Evolutionary conservation across 1,140 invertebrate species (phyloP), one percentile per base, ranked within the genome.

Genomic region (Calephelis virginiensis): DNA sequence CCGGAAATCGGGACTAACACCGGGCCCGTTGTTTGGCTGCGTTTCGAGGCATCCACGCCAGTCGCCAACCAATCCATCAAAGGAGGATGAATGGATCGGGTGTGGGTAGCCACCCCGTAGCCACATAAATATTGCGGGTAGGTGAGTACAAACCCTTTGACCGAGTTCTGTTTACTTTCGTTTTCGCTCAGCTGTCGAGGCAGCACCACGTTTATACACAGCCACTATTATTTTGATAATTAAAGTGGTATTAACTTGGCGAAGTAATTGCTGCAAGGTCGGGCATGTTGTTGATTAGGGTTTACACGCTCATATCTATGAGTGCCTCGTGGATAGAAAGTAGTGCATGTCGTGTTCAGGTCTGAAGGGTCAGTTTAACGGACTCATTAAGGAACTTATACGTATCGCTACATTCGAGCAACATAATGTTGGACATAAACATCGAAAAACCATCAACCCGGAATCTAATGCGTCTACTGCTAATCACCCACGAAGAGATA

Each of bases 91-190:
- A 79, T 76, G 81, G 74, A 85, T 84, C 75, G 85, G 82, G 86
- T 80, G 85, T 85, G 83, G 79, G 82, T 74, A 66, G 68, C 73
- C 76, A 76, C 85, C 82, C 76, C 80, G 76, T 85, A 83, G 85
- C 86, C 88, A 91, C 88, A 91, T 91, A 91, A 89, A 91, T 91
- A 89, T 91, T 90, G 87, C 82, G 87, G 86, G 86, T 89, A 89
- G 86, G 87, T 87, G 89, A 89, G 86, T 89, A 89, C 89, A 87
- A 90, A 91, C 91, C 91, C 91, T 92, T 91, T 92, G 90, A 92
- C 91, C 91, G 90, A 91, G 89, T 92, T 91, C 88, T 91, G 89
- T 92, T 91, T 91, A 92, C 91, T 92, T 92, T 92, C 91, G 85
- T 90, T 92, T 92, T 92, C 91, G 87, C 89, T 90, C 90, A 92